phyloP scores from a whole-genome alignment of 2,888 invertebrate species.

The Thumatha senex region DNA sequence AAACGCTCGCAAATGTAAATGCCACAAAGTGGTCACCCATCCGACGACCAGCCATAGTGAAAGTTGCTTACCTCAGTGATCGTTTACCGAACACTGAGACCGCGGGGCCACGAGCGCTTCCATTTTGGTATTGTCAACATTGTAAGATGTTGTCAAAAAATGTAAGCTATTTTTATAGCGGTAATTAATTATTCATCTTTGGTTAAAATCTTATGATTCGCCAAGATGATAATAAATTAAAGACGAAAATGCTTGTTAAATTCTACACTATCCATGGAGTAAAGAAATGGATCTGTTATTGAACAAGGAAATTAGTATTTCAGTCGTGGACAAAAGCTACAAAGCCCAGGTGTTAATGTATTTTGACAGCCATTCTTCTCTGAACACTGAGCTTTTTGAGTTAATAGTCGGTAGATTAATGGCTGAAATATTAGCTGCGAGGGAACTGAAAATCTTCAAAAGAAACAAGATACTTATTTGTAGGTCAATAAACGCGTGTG shows the following conservation, averaged over 20 bases:
- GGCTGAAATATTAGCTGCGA: neutral
- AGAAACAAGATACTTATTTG: too few species aligned
- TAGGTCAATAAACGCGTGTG: too few species aligned
- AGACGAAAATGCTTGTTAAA: neutral
- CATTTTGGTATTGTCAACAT: too few species aligned
- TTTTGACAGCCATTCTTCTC: slow-evolving; percentile 26
- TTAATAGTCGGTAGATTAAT: slow-evolving; percentile 15
- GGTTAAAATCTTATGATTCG: neutral
- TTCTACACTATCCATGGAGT: neutral
- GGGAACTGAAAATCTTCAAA: neutral
- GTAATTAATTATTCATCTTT: too few species aligned
- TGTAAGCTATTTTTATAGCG: too few species aligned
- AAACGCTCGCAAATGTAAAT: too few species aligned
- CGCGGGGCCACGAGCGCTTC: too few species aligned
- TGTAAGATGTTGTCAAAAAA: too few species aligned
- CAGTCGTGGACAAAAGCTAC: slow-evolving; percentile 1
- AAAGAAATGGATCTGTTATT: neutral
- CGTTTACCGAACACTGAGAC: too few species aligned
- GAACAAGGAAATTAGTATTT: neutral
- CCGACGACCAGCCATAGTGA: too few species aligned
- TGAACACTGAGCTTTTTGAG: slow-evolving; percentile 7
- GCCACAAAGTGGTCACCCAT: too few species aligned
- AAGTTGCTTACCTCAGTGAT: too few species aligned
- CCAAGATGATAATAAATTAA: neutral
- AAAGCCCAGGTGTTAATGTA: slow-evolving; percentile 6